A percentile compares a stretch with the other conserved stretches of the same genome.
Conservation (phyloP, 2,888 invertebrate species). For the Amblyjoppa proteus region DNA sequence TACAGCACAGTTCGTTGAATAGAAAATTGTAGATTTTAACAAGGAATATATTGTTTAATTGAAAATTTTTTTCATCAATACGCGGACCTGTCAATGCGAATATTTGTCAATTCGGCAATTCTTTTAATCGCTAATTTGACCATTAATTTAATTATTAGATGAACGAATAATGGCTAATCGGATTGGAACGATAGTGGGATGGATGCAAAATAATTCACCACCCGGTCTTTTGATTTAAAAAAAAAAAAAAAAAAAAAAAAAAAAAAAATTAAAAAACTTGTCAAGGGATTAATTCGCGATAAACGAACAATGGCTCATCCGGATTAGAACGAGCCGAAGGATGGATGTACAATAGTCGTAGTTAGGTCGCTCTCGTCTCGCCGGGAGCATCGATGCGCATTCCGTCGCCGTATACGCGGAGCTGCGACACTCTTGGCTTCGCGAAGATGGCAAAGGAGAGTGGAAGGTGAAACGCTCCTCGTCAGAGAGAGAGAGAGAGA, state of each 20-base stretch:
- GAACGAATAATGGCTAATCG: not conserved
- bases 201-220: not conserved
- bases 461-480: not conserved
- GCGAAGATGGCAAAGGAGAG: conserved; percentile 5
- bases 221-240: not conserved
- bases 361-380: not conserved
- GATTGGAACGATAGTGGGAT: not conserved
- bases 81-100: too few relatives aligned
- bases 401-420: conserved; percentile 4
- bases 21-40: too few relatives aligned
- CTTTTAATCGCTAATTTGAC: too few relatives aligned
- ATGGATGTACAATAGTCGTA: conserved; percentile 15
- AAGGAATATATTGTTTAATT: too few relatives aligned
- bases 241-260: not conserved
- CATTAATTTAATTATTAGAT: not conserved
- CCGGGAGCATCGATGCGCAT: conserved; percentile 15
- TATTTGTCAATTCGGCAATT: too few relatives aligned
- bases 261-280: not conserved
- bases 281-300: not conserved
- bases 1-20: too few relatives aligned
- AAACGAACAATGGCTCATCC: not conserved
- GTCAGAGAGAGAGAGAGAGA: not conserved
- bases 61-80: too few relatives aligned
- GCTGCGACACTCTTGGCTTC: conserved; percentile 1
- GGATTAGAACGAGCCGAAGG: not conserved